phyloP scores from a whole-genome alignment of 2,888 invertebrate species.

The Leptinotarsa juncta region DNA sequence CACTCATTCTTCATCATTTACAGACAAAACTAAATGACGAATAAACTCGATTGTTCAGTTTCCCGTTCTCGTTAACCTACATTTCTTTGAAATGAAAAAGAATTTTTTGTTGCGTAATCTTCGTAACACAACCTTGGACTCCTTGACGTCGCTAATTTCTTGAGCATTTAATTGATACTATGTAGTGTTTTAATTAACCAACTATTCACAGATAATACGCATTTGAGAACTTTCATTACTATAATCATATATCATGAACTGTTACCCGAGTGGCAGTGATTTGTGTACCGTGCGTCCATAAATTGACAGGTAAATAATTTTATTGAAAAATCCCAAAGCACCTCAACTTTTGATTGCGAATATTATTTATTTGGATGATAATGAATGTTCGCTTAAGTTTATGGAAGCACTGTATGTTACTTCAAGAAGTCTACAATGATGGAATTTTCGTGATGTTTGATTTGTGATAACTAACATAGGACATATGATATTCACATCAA shows the following conservation, averaged over 20 bases:
- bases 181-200: background rate
- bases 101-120: conserved; percentile 7
- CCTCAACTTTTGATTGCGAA: too few relatives aligned
- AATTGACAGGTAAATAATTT: too few relatives aligned
- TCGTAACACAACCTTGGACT: conserved; percentile 5
- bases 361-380: too few relatives aligned
- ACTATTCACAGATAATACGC: background rate
- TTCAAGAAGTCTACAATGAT: too few relatives aligned
- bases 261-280: background rate
- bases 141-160: conserved; percentile 4
- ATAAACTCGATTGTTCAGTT: conserved; percentile 1
- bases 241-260: background rate
- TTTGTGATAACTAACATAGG: too few relatives aligned
- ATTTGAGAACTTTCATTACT: background rate
- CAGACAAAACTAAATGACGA: background rate
- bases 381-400: too few relatives aligned
- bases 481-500: too few relatives aligned
- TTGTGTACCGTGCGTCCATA: background rate
- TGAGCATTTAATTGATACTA: conserved; percentile 1
- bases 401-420: too few relatives aligned
- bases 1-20: background rate
- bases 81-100: conserved; percentile 3
- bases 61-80: conserved; percentile 15
- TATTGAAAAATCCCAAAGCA: too few relatives aligned
- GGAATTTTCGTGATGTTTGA: too few relatives aligned